phyloP scores from a whole-genome alignment of 2,888 invertebrate genomes.

The Actias luna region DNA sequence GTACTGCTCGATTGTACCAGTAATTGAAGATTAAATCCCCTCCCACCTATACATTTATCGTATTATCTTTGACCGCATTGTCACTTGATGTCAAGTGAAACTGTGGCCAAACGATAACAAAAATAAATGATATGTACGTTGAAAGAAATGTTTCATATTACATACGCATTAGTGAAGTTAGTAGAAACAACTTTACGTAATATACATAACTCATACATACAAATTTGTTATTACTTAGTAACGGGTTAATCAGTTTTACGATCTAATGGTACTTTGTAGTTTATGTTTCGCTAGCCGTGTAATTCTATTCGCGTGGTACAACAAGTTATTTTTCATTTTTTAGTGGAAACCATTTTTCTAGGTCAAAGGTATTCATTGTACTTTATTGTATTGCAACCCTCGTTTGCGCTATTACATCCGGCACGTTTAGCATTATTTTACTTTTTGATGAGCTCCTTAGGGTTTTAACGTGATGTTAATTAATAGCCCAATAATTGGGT shows the following conservation, averaged over 20 bases:
- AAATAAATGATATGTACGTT: not conserved
- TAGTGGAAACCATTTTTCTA: too few species aligned
- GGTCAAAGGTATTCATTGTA: too few species aligned
- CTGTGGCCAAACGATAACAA: not conserved
- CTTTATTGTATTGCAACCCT: too few species aligned
- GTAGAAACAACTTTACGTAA: not conserved
- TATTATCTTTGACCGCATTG: not conserved
- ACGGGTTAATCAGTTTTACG: not conserved
- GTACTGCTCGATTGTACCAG: too few species aligned
- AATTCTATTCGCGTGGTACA: too few species aligned
- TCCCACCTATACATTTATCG: not conserved
- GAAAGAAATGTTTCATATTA: not conserved
- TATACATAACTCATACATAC: not conserved
- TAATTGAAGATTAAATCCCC: not conserved
- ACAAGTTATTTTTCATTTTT: too few species aligned
- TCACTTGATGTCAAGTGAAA: not conserved
- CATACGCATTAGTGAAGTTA: not conserved
- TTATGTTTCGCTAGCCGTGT: not conserved
- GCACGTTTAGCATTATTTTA: too few species aligned
- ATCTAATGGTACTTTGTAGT: not conserved
- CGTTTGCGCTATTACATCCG: too few species aligned
- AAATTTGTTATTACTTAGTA: not conserved
- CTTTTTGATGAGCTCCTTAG: too few species aligned
- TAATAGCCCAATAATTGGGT: too few species aligned
- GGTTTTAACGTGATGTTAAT: too few species aligned